Base-by-base conservation (phyloP, 2,113 vertebrate genomes). In the Peromyscus maniculatus region DNA sequence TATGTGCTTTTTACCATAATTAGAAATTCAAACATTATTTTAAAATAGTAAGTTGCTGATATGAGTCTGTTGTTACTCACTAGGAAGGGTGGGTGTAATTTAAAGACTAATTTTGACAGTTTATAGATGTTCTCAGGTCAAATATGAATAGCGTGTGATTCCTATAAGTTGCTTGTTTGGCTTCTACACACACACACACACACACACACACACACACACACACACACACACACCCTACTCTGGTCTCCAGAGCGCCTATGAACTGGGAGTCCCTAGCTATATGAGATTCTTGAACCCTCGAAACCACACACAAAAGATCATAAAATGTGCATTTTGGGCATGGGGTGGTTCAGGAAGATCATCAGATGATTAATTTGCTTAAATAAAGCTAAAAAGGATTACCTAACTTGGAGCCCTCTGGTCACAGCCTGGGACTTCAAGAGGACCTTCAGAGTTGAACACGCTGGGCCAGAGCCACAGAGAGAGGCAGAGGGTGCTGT, bases 371-470 rank as follows among this genome's bases (percentile, higher is more conserved):
- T 33, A 22, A 46, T 49, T 31, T 69, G 7, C 33, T 62, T 62
- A 91, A 69, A 77, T 64, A 75, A 91, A 11, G 62, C 22, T 22
- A 55, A 87, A 46, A n/a, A 88, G 36, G 33, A 4, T 7, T 31
- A 79, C 15, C n/a, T 86, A 75, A 66, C 7, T 92, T 57, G 15
- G 52, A 49, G 80, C 31, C 80, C 39, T 49, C 12, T 82, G 36
- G 84, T 97, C 95, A 95, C 49, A 82, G 36, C 72, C 49, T 82
- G 57, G 28, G 49, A 87, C 39, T 3, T 28, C 12, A n/a, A 16
- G 8, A 55, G 16, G n/a, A 83, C 49, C 39, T 1, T 67, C 22
- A 15, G 21, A 93, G 59, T 39, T 52, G 26, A 52, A 77, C 77
- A 77, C 16, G 28, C 24, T 22, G 43, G 33, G 3, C 89, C 52